A percentile compares a stretch with the other conserved stretches of the same genome.
Evolutionary conservation across 2,797 vertebrate species (phyloP).

Genomic region (Chrysocyon brachyurus): DNA sequence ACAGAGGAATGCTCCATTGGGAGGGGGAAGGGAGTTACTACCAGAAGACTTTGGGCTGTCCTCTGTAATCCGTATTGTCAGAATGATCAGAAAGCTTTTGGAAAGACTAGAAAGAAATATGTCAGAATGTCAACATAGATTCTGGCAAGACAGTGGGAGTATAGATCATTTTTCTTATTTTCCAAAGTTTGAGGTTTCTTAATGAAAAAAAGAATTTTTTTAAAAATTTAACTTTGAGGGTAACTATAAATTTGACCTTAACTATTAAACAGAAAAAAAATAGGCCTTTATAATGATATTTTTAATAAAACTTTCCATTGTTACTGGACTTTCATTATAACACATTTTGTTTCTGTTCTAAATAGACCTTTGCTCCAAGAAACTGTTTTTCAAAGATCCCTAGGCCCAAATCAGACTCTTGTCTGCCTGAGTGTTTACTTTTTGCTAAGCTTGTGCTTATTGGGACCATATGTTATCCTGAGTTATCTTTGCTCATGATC

Average conservation of each 20-base stretch:
- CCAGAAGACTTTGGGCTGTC: constrained; percentile 43
- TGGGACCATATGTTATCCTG: constrained; percentile 72
- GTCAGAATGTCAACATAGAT: constrained; percentile 59
- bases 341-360: constrained; percentile 68
- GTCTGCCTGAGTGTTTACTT: constrained; percentile 65
- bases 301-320: constrained; percentile 49
- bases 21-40: constrained; percentile 11
- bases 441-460: constrained; percentile 73
- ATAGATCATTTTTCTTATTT: constrained; percentile 55
- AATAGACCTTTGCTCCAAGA: constrained; percentile 65
- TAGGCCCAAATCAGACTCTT: constrained; percentile 54
- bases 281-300: constrained; percentile 38
- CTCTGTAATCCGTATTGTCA: constrained; percentile 67
- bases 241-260: constrained; percentile 42
- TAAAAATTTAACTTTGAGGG: constrained; percentile 6
- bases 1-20: constrained; percentile 58
- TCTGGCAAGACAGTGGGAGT: constrained; percentile 10
- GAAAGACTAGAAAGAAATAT: constrained; percentile 56
- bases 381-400: constrained; percentile 65
- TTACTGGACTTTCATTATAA: constrained; percentile 61
- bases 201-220: constrained; percentile 5
- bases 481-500: constrained; percentile 68
- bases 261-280: constrained; percentile 54
- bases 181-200: constrained; percentile 53
- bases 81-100: constrained; percentile 62